Evolutionary conservation across 2,888 invertebrate species (phyloP), one percentile per base, ranked within the genome.

Genomic region (Balanococcus diminutus): DNA sequence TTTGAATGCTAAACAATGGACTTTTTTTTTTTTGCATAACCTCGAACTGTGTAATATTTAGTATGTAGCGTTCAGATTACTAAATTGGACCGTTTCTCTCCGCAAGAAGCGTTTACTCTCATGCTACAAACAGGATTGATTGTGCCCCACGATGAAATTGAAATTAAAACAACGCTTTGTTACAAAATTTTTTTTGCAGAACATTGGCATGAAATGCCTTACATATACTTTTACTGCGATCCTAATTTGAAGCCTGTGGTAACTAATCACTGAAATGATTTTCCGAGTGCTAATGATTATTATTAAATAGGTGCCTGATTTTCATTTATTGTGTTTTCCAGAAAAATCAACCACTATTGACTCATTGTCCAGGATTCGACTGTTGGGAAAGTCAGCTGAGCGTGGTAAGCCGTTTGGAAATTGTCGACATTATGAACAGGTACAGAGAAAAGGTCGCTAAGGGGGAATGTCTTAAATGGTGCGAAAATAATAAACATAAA

Each of bases 381-480:
- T 84, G 42, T 84, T 84, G 56, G 56, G 81, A 81, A 36, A 81
- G 36, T 81, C 81, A 81, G 28, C 19, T 81, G 19, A 81, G 11
- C n/a, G 2, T 36, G 8, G 81, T 16, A 3, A 22, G 6, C 19
- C 36, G 42, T 1, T 1, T 81, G 1, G 42, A 81, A 42, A 39
- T 81, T 1, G 25, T 22, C 2, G 32, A 81, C 3, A 81, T 81
- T n/a, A 39, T 39, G 36, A 81, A 81, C 28, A 36, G 16, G 14
- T 81, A 39, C 16, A 36, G 81, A 36, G 4, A 39, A 4, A 81
- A 81, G n/a, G 81, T 81, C 16, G 81, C 81, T 3, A 16, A 2
- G 3, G 36, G 36, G 9, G 36, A 1, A 3, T 81, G 81, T n/a
- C 3, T 8, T 11, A 81, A 36, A 22, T 81, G 81, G 39, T 39